A percentile compares a stretch with the other conserved stretches of the same genome.
These are phyloP conservation scores for Tiliacea aurago DNA, from an alignment of 2,888 invertebrate genomes.

Conservation along the genomic window DNA sequence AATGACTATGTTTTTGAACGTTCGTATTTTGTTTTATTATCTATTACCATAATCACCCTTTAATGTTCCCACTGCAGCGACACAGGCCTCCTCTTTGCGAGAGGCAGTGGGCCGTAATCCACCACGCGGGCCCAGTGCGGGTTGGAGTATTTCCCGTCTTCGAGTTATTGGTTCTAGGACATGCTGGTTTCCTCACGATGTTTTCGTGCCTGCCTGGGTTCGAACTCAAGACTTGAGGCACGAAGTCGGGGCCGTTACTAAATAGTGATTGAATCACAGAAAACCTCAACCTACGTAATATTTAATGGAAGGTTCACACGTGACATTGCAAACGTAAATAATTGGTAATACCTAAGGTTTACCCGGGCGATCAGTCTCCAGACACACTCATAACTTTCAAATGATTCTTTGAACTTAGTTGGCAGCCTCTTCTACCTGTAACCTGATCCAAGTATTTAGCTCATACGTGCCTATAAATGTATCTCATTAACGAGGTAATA, in stretches of 20 bases:
- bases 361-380: background rate
- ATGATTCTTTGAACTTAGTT: constrained; percentile 21
- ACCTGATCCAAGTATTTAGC: background rate
- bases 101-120: background rate
- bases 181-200: background rate
- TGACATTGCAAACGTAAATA: constrained; percentile 1
- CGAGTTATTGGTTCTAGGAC: background rate
- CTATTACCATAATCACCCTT: too few relatives aligned
- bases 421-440: constrained; percentile 30
- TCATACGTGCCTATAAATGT: too few relatives aligned
- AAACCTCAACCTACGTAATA: background rate
- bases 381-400: constrained; percentile 3
- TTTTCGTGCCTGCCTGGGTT: background rate
- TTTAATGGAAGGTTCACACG: background rate
- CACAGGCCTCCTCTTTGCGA: background rate
- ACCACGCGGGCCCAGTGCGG: background rate
- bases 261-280: background rate
- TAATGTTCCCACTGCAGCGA: background rate
- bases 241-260: background rate
- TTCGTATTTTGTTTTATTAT: too few relatives aligned
- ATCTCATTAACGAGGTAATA: too few relatives aligned
- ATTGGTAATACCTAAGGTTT: constrained; percentile 7
- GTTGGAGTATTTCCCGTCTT: background rate
- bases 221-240: background rate
- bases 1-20: too few relatives aligned